These are phyloP conservation scores for Dermochelys coriacea DNA, from an alignment of 2,797 vertebrate genomes.

Conservation along the genomic window DNA sequence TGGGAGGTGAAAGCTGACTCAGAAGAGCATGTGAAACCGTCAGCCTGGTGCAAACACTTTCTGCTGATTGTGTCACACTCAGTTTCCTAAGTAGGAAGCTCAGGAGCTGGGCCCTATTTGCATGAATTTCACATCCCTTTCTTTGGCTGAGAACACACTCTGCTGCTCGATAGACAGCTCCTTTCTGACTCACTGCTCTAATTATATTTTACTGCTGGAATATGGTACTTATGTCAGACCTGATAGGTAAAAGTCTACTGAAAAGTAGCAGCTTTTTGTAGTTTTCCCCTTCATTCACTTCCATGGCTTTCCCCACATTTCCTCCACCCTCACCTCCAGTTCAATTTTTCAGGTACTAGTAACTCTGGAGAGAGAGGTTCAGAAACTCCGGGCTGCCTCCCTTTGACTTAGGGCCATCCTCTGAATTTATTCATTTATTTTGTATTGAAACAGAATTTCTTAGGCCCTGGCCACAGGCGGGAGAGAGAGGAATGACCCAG, in stretches of 20 bases:
- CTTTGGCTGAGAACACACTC: constrained; percentile 69
- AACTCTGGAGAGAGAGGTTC: constrained; percentile 29
- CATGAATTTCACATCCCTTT: constrained; percentile 71
- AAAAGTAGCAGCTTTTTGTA: constrained; percentile 69
- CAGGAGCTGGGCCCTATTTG: constrained; percentile 58
- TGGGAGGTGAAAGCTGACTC: constrained; percentile 9
- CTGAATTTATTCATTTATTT: constrained; percentile 70
- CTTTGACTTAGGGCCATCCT: constrained; percentile 62
- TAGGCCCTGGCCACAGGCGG: not conserved
- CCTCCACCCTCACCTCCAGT: constrained; percentile 36
- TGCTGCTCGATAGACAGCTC: constrained; percentile 67
- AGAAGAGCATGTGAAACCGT: constrained; percentile 36
- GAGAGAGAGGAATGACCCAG: constrained; percentile 39
- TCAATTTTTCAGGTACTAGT: constrained; percentile 60
- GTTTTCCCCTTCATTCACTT: constrained; percentile 71
- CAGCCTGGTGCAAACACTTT: constrained; percentile 9
- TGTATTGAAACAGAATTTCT: constrained; percentile 27
- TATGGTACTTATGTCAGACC: constrained; percentile 75
- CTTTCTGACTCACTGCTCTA: constrained; percentile 78
- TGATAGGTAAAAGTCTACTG: constrained; percentile 73
- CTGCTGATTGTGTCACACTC: constrained; percentile 70
- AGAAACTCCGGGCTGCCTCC: constrained; percentile 36
- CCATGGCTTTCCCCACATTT: constrained; percentile 52
- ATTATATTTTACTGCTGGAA: constrained; percentile 76
- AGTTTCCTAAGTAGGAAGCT: constrained; percentile 66